Evolutionary conservation across 2,113 vertebrate species (phyloP), one percentile per base, ranked within the genome.

Genomic region (Mastomys coucha): DNA sequence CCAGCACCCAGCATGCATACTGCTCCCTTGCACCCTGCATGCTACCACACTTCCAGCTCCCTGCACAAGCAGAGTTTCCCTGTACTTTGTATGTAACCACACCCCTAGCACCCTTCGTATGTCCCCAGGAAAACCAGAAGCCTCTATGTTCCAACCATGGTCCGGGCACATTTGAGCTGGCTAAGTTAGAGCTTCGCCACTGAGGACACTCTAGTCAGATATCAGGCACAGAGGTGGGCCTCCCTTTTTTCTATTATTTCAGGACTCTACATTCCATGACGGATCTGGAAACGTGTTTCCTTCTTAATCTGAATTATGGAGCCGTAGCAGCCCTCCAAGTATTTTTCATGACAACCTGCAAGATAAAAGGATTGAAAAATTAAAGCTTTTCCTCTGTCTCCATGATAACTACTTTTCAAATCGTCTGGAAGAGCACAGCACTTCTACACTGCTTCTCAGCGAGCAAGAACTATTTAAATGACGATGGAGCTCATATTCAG

Each of bases 151-250:
- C n/a, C 36, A 26, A 42, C 2, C 0, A 0, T 17, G 0, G 0
- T 2, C 14, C 1, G 0, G 1, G 22, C 28, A 0, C 0, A 0
- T 2, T 3, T 4, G 0, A 6, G 20, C 31, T 39, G 9, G 20
- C 0, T 3, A 22, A 33, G 31, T 39, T 2, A 49, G 45, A 69
- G 8, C 10, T 5, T 28, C 28, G 8, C 4, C 6, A 1, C 3
- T 42, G n/a, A 53, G 2, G 7, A 42, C 42, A 51, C 0, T 53
- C 53, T 26, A 2, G 19, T 49, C 33, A 9, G 84, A 7, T 7
- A 0, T 9, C 53, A 20, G 10, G 5, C 17, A 0, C 5, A 14
- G 28, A 0, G 6, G 16, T 12, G 1, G 42, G 0, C 42, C 19
- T 31, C 7, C 28, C 10, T 56, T 5, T 17, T 39, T 5, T 1